phyloP scores from a whole-genome alignment of 2,888 invertebrate species.

The Aphodius granarius region DNA sequence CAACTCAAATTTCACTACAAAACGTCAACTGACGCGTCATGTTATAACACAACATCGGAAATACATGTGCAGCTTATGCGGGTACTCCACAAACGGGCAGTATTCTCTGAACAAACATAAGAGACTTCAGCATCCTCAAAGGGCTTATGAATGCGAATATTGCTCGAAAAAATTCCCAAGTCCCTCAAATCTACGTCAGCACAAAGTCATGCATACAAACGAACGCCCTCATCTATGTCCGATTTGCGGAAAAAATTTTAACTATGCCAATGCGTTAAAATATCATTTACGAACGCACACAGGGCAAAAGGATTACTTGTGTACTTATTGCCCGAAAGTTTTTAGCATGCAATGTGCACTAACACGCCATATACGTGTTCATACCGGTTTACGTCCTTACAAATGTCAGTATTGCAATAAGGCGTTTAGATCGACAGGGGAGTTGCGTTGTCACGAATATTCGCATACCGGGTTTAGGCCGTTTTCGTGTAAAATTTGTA shows the following conservation, averaged over 20 bases:
- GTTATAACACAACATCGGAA: constrained; percentile 26
- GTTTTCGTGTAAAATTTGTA: constrained; percentile 54
- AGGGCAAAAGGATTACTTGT: constrained; percentile 40
- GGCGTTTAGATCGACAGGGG: constrained; percentile 75
- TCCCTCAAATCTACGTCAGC: constrained; percentile 71
- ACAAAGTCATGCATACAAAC: constrained; percentile 77
- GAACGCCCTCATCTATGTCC: constrained; percentile 76
- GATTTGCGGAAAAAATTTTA: constrained; percentile 81
- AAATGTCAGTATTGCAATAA: constrained; percentile 75
- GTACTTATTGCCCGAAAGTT: constrained; percentile 38
- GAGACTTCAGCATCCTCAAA: constrained; percentile 49
- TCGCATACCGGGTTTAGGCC: constrained; percentile 55
- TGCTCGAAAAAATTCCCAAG: constrained; percentile 71
- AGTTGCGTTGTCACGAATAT: constrained; percentile 39
- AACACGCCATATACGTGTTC: constrained; percentile 77
- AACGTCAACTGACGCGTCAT: constrained; percentile 29
- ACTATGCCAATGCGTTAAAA: constrained; percentile 66
- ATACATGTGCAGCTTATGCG: constrained; percentile 40
- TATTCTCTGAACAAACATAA: constrained; percentile 37
- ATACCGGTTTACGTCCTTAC: constrained; percentile 79
- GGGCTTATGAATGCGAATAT: constrained; percentile 60
- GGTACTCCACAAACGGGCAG: constrained; percentile 33
- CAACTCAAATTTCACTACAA: constrained; percentile 27
- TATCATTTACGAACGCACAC: constrained; percentile 44
- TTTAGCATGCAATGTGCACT: constrained; percentile 57